Conservation (phyloP, 2,888 invertebrate species). For the Sarcophaga rosellei region DNA sequence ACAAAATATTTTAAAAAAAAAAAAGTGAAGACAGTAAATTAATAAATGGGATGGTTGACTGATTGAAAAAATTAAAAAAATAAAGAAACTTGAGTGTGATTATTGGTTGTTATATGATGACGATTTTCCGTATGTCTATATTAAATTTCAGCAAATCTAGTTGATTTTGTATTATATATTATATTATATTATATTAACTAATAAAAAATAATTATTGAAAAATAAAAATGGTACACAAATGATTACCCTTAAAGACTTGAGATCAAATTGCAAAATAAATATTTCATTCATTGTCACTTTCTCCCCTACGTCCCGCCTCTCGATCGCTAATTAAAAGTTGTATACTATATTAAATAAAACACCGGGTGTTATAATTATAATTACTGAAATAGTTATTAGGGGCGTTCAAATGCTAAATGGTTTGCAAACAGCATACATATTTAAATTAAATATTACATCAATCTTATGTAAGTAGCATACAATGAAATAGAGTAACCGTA, state of each 20-base stretch:
- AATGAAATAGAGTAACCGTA: too few relatives aligned
- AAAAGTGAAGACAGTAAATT: background rate
- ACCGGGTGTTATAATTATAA: too few relatives aligned
- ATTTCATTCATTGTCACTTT: slow-evolving; percentile 4
- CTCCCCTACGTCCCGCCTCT: background rate
- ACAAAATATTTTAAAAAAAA: background rate
- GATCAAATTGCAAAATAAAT: slow-evolving; percentile 22
- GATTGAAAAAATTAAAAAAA: background rate
- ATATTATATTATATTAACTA: background rate
- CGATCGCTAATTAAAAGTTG: too few relatives aligned
- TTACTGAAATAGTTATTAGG: too few relatives aligned
- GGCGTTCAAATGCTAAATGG: too few relatives aligned
- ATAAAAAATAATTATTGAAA: background rate
- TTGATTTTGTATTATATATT: background rate
- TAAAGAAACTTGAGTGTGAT: background rate
- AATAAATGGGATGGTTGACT: background rate
- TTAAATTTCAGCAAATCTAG: slow-evolving; percentile 16
- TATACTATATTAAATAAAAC: too few relatives aligned
- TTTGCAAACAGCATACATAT: too few relatives aligned
- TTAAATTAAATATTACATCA: too few relatives aligned
- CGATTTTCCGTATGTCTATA: background rate
- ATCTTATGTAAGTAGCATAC: too few relatives aligned
- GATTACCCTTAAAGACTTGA: background rate
- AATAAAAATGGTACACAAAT: background rate
- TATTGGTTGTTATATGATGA: background rate